A percentile compares a stretch with the other conserved stretches of the same genome.
Conservation (phyloP, 1,140 invertebrate genomes). For the Cataglyphis hispanica region DNA sequence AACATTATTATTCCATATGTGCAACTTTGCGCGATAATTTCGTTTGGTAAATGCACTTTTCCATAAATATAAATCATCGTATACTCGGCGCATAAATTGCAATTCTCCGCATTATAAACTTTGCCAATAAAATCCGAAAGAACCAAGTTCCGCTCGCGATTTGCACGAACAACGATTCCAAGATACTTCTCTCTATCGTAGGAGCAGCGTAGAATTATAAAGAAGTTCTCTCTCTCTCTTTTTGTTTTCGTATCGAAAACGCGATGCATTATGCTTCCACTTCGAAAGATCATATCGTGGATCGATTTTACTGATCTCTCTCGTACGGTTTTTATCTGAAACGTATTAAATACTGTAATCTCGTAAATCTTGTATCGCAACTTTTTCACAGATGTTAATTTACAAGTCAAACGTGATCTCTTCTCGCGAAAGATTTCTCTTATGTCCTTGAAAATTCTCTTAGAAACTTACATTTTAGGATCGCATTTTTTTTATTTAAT, state of each 20-base stretch:
- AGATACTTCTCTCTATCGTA: background rate
- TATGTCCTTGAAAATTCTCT: background rate
- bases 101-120: constrained; percentile 25
- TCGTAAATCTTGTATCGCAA: background rate
- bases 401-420: background rate
- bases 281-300: background rate
- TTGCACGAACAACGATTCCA: constrained; percentile 2
- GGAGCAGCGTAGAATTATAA: constrained; percentile 13
- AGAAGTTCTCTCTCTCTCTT: background rate
- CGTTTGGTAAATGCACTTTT: background rate
- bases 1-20: background rate
- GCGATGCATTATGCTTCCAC: constrained; percentile 21
- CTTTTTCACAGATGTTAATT: constrained; percentile 1
- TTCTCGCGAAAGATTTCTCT: background rate
- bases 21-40: constrained; percentile 22
- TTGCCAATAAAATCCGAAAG: constrained; percentile 10
- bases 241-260: constrained; percentile 22
- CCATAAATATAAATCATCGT: constrained; percentile 8
- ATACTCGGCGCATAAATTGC: constrained; percentile 21
- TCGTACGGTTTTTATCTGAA: background rate
- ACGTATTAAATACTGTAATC: background rate
- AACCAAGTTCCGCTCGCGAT: background rate
- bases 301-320: background rate
- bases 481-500: constrained; percentile 10
- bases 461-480: background rate